Conservation (phyloP, 2,888 invertebrate genomes). For the Aphodius sticticus region DNA sequence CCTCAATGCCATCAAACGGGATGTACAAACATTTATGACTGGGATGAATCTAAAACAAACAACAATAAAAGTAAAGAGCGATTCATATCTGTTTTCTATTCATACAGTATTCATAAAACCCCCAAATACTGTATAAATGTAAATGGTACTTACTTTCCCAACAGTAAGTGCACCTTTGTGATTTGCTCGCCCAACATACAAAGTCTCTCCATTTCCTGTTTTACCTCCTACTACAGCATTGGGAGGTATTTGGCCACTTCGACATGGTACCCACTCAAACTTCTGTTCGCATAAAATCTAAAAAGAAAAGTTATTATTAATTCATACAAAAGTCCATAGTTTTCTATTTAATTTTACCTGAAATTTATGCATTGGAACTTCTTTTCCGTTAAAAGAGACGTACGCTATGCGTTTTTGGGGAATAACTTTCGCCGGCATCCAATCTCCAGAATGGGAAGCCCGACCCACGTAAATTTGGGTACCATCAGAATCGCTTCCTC, state of each 20-base stretch:
- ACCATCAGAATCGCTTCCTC: constrained; percentile 77
- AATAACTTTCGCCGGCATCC: constrained; percentile 74
- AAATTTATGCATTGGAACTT: constrained; percentile 51
- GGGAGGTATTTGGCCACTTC: constrained; percentile 62
- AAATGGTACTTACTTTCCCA: constrained; percentile 61
- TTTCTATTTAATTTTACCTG: constrained; percentile 20
- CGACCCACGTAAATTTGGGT: constrained; percentile 78
- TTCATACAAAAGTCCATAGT: neutral
- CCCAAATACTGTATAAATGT: constrained; percentile 18
- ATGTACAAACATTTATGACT: constrained; percentile 71
- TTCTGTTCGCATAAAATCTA: constrained; percentile 65
- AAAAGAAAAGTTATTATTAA: constrained; percentile 45
- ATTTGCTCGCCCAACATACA: constrained; percentile 65
- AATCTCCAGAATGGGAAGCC: constrained; percentile 70
- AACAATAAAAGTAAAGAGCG: neutral
- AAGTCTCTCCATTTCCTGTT: constrained; percentile 63
- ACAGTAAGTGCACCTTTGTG: constrained; percentile 66
- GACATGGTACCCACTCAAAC: constrained; percentile 63
- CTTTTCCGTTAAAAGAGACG: constrained; percentile 69
- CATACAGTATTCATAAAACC: neutral
- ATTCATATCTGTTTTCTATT: too few species aligned
- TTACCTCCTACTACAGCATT: constrained; percentile 65
- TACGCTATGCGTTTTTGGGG: constrained; percentile 72
- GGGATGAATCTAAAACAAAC: constrained; percentile 66
- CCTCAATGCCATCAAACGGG: constrained; percentile 73